These are phyloP conservation scores for Pardalotus punctatus DNA, from an alignment of 2,113 vertebrate species.

Conservation along the genomic window DNA sequence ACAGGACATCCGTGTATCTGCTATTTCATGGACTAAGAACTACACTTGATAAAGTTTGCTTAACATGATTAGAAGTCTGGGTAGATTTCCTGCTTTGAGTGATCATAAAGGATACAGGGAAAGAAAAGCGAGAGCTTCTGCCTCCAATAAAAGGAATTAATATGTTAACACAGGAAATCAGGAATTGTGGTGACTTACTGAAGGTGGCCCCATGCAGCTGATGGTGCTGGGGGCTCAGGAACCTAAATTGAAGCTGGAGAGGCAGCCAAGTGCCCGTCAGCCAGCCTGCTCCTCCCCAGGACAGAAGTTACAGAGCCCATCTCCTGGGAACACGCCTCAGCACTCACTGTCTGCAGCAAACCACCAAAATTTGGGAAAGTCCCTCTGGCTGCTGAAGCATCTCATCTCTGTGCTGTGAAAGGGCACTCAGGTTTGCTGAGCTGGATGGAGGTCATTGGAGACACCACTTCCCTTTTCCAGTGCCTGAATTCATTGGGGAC, in stretches of 20 bases:
- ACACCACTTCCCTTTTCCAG: not conserved
- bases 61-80: not conserved
- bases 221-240: not conserved
- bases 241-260: not conserved
- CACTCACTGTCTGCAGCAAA: not conserved
- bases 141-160: not conserved
- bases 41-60: not conserved
- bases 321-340: rapidly evolving
- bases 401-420: not conserved
- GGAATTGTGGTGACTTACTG: not conserved
- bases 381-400: not conserved
- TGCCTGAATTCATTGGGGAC: not conserved
- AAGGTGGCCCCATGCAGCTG: not conserved
- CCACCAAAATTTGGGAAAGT: not conserved
- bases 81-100: not conserved
- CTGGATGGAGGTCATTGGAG: not conserved
- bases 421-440: not conserved
- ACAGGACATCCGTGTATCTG: not conserved
- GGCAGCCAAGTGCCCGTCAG: not conserved
- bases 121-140: not conserved
- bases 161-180: not conserved
- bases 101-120: not conserved
- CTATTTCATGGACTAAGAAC: not conserved
- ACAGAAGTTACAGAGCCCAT: not conserved
- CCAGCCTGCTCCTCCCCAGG: not conserved